Base-by-base conservation (phyloP, 2,113 vertebrate genomes). In the Meles meles region DNA sequence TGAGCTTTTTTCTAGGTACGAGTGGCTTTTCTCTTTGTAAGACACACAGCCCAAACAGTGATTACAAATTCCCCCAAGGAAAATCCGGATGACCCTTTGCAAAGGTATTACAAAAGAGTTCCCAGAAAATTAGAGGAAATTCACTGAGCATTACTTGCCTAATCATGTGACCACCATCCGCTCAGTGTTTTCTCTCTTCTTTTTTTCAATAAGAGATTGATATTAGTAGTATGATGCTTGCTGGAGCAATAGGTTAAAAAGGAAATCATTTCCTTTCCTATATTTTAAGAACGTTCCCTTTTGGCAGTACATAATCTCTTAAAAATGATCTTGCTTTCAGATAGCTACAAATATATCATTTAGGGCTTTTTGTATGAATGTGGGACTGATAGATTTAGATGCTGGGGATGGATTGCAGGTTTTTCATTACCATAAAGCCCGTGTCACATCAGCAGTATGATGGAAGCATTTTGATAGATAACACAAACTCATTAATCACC, bases 341-440 rank as follows among this genome's bases (percentile, higher is more conserved):
- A 97, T 92, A 97, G 57, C 61, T 97, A 77, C 59, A 97, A 81
- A 98, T 96, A 92, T 88, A 98, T 96, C 21, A 71, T 97, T 98
- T 92, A 97, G 91, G 39, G 95, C 81, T 98, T 97, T 98, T 98
- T 98, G 89, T 95, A 98, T 98, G 97, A 98, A 98, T 93, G 67
- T 81, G 21, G 69, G 95, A 34, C 97, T 97, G 97, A 98, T 98
- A 98, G 97, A 96, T 97, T 98, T 98, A 98, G 97, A 97, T 97
- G 69, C 25, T 21, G 5, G 84, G 96, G 87, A 97, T 2, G 37
- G 79, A 98, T 90, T 96, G 81, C 95, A 98, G 93, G 92, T 85
- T 98, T 98, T 98, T 97, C 98, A 98, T 98, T 97, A 98, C 89
- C 88, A 97, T 98, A 98, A 98, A 99, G 98, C 96, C 96, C 49